Base-by-base conservation (phyloP, 2,797 vertebrate species). In the Rhodeus uyekii region DNA sequence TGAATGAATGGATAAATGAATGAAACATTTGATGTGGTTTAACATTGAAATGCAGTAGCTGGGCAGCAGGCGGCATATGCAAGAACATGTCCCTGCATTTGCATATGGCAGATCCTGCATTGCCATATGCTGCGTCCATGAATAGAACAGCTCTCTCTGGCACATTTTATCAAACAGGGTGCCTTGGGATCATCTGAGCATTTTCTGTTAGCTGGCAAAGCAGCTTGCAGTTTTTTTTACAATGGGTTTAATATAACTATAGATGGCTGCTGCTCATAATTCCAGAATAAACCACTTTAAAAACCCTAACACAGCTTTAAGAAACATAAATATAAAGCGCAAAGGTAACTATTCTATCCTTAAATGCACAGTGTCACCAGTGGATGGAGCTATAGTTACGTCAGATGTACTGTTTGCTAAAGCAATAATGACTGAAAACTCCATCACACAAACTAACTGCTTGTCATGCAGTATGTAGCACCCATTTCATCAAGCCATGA, bases 71-170 rank as follows among this genome's bases (percentile, higher is more conserved):
- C 24, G 58, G 78, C 78, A 78, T 69, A 61, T 22, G n/a, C 55
- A 34, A 68, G 46, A 46, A 42, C 50, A 78, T 38, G 8, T 77
- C 36, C 48, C 77, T 81, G 74, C 67, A 81, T 58, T 79, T 46
- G 36, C 80, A 81, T 67, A 68, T 46, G 63, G 72, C 50, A 69
- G 63, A 53, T 69, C 27, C 73, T 38, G 64, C 81, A 61, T 22
- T 50, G 63, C 71, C 69, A 83, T 83, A 84, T 87, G 83, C 46
- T 65, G 16, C 39, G 19, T 63, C 80, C 19, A 32, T 58, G 80
- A 87, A 86, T 83, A 77, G 78, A 60, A 83, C 39, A 61, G 74
- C 68, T 87, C 24, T 73, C 44, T 29, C 46, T 27, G 83, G 74
- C 71, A 80, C 16, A 27, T 55, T 80, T 71, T 6, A 78, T 82